These are phyloP conservation scores for Pipistrellus nathusii DNA, from an alignment of 2,797 vertebrate species.

Conservation along the genomic window DNA sequence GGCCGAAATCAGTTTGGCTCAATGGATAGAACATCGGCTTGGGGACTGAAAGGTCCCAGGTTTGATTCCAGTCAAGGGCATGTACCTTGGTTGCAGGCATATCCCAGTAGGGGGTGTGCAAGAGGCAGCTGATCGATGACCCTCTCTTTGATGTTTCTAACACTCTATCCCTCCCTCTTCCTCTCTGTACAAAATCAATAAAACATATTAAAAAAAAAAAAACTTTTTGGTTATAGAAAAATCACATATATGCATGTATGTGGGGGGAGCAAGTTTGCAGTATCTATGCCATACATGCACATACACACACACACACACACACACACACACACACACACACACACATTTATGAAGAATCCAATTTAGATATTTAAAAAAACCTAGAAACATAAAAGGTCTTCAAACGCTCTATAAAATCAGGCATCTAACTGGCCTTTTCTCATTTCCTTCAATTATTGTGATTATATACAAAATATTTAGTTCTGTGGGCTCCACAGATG, in stretches of 20 bases:
- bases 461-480: conserved; percentile 5
- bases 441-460: conserved; percentile 55
- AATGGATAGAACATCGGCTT: no score
- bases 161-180: no score
- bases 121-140: no score
- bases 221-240: conserved; percentile 60
- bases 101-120: no score
- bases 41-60: no score
- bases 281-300: neutral
- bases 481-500: neutral
- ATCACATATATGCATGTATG: neutral
- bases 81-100: no score
- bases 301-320: neutral
- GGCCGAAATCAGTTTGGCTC: no score
- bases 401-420: conserved; percentile 39
- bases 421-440: conserved; percentile 17
- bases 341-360: no score
- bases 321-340: neutral
- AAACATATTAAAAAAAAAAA: neutral
- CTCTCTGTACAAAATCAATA: no score
- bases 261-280: neutral
- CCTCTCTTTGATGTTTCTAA: no score
- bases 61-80: no score
- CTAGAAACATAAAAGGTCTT: conserved; percentile 5
- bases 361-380: conserved; percentile 33